These are phyloP conservation scores for Microcaecilia unicolor DNA, from an alignment of 2,797 vertebrate genomes.

Conservation along the genomic window DNA sequence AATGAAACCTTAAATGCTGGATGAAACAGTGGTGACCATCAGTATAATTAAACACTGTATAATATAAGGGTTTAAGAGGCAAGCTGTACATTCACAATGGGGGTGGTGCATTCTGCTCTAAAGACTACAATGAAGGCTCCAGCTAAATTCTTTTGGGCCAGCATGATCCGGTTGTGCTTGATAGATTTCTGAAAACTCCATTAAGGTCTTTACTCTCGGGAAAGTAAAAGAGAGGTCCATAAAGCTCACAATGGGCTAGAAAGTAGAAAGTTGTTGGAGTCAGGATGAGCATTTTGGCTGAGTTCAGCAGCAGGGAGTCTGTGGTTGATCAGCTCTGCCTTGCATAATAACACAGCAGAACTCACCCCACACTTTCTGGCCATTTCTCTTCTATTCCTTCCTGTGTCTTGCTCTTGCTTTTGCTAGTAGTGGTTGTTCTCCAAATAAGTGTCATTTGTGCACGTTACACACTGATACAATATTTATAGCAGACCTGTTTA, in stretches of 20 bases:
- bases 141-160: slow-evolving; percentile 19
- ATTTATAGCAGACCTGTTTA: no score
- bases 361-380: neutral
- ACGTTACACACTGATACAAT: no score
- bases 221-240: slow-evolving; percentile 9
- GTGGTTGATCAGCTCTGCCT: slow-evolving; percentile 3
- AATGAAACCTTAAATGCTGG: slow-evolving; percentile 19
- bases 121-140: no score
- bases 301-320: neutral
- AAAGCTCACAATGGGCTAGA: slow-evolving; percentile 12
- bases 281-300: neutral
- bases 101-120: slow-evolving; percentile 14
- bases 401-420: neutral
- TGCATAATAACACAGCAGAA: no score
- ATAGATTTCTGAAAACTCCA: slow-evolving; percentile 11
- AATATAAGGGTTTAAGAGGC: slow-evolving; percentile 21
- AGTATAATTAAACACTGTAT: slow-evolving; percentile 23
- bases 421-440: no score
- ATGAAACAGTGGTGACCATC: no score
- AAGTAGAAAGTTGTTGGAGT: slow-evolving; percentile 11
- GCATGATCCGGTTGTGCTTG: slow-evolving; percentile 6
- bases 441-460: no score
- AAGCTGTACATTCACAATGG: slow-evolving; percentile 14
- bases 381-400: neutral
- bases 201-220: slow-evolving; percentile 9